Evolutionary conservation across 1,140 invertebrate genomes (phyloP).

Genomic region (Micrasema longulum): DNA sequence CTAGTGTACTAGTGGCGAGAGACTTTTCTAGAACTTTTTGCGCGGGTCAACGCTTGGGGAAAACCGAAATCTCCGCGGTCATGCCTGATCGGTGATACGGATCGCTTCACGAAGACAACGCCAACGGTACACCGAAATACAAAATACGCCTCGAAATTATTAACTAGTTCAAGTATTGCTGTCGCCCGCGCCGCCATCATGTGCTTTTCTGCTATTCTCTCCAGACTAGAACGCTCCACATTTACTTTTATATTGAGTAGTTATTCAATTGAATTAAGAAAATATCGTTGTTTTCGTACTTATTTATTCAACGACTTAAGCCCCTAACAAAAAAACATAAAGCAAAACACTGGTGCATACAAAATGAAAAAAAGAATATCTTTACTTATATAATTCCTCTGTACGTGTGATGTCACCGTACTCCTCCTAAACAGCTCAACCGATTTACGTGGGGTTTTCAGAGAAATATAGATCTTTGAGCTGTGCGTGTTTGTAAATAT

Average conservation of each 20-base stretch:
- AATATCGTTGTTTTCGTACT: not conserved
- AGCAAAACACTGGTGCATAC: too few species aligned
- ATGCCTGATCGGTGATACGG: constrained; percentile 17
- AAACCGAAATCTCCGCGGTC: constrained; percentile 27
- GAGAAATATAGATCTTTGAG: too few species aligned
- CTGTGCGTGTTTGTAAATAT: too few species aligned
- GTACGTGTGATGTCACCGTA: too few species aligned
- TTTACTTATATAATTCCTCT: too few species aligned
- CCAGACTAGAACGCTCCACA: not conserved
- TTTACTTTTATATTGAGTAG: not conserved
- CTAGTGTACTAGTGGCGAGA: not conserved
- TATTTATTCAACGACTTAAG: too few species aligned
- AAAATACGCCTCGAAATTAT: not conserved
- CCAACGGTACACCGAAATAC: not conserved
- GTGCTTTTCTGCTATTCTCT: not conserved
- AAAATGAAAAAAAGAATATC: too few species aligned
- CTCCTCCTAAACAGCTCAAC: too few species aligned
- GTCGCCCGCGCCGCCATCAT: not conserved
- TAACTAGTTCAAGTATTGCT: not conserved
- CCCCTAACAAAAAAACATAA: too few species aligned
- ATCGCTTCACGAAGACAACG: constrained; percentile 6
- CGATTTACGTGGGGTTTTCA: too few species aligned
- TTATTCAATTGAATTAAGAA: not conserved
- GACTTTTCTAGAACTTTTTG: constrained; percentile 23
- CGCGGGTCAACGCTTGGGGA: constrained; percentile 21